Evolutionary conservation across 2,113 vertebrate genomes (phyloP).

Genomic region (Empidonax alnorum): DNA sequence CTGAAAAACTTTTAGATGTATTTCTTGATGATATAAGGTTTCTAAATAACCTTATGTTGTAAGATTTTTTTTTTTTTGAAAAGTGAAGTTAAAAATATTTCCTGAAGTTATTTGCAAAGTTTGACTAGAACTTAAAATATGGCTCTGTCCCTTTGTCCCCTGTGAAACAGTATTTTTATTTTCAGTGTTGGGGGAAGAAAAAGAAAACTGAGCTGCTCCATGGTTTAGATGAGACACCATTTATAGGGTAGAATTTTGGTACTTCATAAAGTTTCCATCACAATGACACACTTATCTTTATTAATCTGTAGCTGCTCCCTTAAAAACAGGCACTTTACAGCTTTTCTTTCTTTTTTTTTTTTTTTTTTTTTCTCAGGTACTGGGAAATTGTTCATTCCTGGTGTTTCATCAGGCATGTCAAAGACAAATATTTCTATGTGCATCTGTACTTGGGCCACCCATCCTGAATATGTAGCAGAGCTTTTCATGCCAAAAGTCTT

Average conservation of each 20-base stretch:
- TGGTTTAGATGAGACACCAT: background rate
- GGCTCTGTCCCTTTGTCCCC: background rate
- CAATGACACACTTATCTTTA: background rate
- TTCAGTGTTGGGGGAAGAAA: background rate
- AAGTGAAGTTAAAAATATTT: background rate
- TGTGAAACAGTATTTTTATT: background rate
- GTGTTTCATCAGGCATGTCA: conserved; percentile 48
- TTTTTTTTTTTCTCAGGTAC: background rate
- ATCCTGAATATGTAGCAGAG: conserved; percentile 12
- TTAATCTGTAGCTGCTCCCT: conserved; percentile 4
- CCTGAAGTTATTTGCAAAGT: background rate
- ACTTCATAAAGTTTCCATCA: background rate
- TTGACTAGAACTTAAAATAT: background rate
- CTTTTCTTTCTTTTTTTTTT: background rate
- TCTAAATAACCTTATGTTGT: background rate
- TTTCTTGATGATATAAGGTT: background rate
- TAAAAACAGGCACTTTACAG: background rate
- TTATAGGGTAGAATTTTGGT: background rate
- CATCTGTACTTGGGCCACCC: conserved; percentile 56
- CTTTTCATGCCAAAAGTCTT: conserved; percentile 28
- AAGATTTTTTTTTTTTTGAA: background rate
- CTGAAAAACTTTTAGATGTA: background rate
- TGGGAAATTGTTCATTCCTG: conserved; percentile 47
- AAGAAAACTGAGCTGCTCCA: background rate
- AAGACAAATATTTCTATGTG: conserved; percentile 61